These are phyloP conservation scores for Drosophila erecta DNA, from an alignment of 1,140 invertebrate species.

Conservation along the genomic window DNA sequence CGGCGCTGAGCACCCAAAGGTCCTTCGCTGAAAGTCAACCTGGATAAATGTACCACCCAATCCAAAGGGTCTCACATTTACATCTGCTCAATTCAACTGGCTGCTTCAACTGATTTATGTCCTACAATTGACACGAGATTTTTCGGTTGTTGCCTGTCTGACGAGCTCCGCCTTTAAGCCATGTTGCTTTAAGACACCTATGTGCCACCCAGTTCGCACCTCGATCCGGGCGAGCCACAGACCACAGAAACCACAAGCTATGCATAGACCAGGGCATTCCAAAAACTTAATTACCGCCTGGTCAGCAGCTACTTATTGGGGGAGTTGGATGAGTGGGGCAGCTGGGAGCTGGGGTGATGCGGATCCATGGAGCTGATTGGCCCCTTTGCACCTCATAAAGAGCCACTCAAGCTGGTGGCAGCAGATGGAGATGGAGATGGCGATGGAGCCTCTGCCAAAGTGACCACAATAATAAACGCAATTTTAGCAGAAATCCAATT, in stretches of 20 bases:
- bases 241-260: slow-evolving; percentile 59
- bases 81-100: slow-evolving; percentile 59
- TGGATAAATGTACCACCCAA: slow-evolving; percentile 18
- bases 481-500: slow-evolving; percentile 82
- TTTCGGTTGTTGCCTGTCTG: slow-evolving; percentile 54
- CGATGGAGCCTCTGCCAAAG: slow-evolving; percentile 18
- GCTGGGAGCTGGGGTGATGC: background rate
- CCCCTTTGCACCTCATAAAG: slow-evolving; percentile 79
- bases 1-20: slow-evolving; percentile 40
- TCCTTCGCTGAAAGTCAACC: slow-evolving; percentile 33
- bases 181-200: slow-evolving; percentile 34
- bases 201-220: slow-evolving; percentile 1
- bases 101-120: slow-evolving; percentile 69
- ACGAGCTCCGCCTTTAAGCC: slow-evolving; percentile 49
- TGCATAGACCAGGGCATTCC: slow-evolving; percentile 38
- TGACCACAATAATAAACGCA: slow-evolving; percentile 78
- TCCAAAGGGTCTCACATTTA: slow-evolving; percentile 54
- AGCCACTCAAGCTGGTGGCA: slow-evolving; percentile 11
- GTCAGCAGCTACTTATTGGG: slow-evolving; percentile 56
- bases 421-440: background rate
- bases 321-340: slow-evolving; percentile 19
- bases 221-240: slow-evolving; percentile 23
- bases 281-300: slow-evolving; percentile 79
- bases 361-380: slow-evolving; percentile 43
- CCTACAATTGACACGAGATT: slow-evolving; percentile 72